These are phyloP conservation scores for Dysmachus trigonus DNA, from an alignment of 2,888 invertebrate genomes.

Conservation along the genomic window DNA sequence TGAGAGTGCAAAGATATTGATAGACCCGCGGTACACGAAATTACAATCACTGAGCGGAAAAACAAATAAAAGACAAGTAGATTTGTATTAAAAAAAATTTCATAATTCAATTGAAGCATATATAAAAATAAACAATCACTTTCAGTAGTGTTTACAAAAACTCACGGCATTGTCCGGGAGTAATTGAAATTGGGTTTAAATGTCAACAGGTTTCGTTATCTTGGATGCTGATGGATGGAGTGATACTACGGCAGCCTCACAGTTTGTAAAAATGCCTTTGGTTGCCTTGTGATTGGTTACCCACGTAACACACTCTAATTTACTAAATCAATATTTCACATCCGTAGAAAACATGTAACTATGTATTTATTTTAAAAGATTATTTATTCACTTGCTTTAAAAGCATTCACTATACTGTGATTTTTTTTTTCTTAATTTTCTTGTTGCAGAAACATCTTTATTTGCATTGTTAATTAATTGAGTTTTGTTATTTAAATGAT, in stretches of 20 bases:
- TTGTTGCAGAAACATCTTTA: background rate
- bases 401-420: background rate
- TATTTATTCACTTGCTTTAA: background rate
- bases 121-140: background rate
- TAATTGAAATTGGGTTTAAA: constrained; percentile 8
- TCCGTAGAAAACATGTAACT: background rate
- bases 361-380: background rate
- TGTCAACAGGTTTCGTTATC: constrained; percentile 9
- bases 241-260: background rate
- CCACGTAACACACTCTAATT: background rate
- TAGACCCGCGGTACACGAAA: background rate
- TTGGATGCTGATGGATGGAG: background rate
- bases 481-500: background rate
- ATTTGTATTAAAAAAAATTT: background rate
- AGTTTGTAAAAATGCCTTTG: background rate
- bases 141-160: constrained; percentile 10
- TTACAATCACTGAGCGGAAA: background rate
- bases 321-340: background rate
- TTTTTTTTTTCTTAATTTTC: background rate
- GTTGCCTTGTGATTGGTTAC: background rate
- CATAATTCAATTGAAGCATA: background rate
- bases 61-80: background rate
- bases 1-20: background rate
- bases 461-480: background rate
- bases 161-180: background rate